A percentile compares a stretch with the other conserved stretches of the same genome.
These are phyloP conservation scores for Pagetopsis macropterus DNA, from an alignment of 2,797 vertebrate species.

Conservation along the genomic window DNA sequence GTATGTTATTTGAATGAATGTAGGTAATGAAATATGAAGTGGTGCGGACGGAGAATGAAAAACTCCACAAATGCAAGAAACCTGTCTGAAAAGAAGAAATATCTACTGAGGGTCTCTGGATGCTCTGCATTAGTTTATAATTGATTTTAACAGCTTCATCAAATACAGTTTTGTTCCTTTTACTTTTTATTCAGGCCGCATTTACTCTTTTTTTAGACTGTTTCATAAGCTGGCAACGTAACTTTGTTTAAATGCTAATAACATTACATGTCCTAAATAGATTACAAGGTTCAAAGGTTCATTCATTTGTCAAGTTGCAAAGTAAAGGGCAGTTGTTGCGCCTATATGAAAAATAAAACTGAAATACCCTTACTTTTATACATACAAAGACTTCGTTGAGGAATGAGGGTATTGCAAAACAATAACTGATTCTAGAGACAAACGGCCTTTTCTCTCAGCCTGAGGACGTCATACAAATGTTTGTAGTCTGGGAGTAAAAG, in stretches of 20 bases:
- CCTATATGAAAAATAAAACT: too few relatives aligned
- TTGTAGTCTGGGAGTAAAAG: background rate
- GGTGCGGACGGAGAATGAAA: background rate
- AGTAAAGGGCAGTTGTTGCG: background rate
- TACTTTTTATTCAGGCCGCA: background rate
- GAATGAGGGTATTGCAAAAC: background rate
- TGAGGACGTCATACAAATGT: background rate
- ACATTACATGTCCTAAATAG: background rate
- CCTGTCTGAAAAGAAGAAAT: background rate
- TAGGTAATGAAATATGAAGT: background rate
- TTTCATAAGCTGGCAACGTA: background rate
- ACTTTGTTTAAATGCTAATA: constrained; percentile 9
- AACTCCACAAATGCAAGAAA: background rate
- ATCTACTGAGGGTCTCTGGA: background rate
- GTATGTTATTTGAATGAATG: background rate
- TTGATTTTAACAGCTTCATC: background rate
- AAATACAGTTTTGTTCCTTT: background rate
- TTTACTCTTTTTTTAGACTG: background rate
- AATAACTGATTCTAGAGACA: background rate
- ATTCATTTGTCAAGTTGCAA: background rate
- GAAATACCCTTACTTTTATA: background rate
- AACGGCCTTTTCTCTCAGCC: background rate
- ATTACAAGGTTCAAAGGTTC: background rate
- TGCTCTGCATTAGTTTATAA: background rate
- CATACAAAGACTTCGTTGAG: background rate